Evolutionary conservation across 2,797 vertebrate genomes (phyloP).

Genomic region (Acanthurus tractus): DNA sequence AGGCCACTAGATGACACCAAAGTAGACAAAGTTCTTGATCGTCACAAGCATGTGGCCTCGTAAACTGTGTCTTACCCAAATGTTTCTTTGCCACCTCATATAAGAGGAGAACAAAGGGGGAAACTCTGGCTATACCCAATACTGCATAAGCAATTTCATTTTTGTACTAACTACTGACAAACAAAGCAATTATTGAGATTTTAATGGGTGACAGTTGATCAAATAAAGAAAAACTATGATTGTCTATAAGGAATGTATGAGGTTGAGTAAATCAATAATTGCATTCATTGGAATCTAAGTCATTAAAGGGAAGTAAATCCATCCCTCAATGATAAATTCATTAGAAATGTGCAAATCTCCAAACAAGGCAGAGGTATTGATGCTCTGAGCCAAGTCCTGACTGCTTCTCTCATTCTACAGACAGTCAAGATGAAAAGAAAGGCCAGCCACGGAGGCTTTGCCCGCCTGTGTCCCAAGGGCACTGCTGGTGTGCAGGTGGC

Average conservation of each 20-base stretch:
- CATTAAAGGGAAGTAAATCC: background rate
- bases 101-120: background rate
- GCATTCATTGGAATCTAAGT: background rate
- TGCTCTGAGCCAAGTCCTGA: conserved; percentile 2
- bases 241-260: background rate
- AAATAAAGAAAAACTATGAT: too few relatives aligned
- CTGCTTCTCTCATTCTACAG: conserved; percentile 25
- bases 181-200: background rate
- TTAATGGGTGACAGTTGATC: too few relatives aligned
- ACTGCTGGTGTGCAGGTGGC: conserved; percentile 44
- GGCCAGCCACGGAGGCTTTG: conserved; percentile 11
- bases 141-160: background rate
- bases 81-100: background rate
- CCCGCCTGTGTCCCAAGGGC: conserved; percentile 8
- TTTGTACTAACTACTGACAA: background rate
- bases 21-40: conserved; percentile 26
- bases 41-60: background rate
- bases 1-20: conserved; percentile 65
- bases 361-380: background rate
- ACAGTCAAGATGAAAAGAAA: conserved; percentile 36
- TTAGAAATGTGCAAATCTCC: background rate
- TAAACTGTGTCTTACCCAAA: background rate
- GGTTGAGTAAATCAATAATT: background rate
- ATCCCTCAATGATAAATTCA: background rate
- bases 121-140: background rate